Evolutionary conservation across 2,797 vertebrate genomes (phyloP).

Genomic region (Pterois miles): DNA sequence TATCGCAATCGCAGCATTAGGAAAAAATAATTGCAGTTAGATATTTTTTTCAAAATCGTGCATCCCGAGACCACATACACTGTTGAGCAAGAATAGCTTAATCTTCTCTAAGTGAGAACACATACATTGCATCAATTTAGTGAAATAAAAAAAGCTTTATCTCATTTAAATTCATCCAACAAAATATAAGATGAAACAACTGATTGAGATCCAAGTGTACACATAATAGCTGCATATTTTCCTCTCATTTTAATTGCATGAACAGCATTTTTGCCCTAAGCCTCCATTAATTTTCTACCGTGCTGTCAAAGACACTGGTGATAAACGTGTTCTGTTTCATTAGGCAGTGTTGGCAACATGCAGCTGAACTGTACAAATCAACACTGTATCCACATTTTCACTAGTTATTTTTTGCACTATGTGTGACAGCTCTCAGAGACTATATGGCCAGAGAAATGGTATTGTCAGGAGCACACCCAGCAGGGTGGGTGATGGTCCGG

Average conservation of each 20-base stretch:
- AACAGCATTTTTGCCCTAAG: background rate
- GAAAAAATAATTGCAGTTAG: no score
- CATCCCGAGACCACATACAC: background rate
- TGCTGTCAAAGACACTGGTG: background rate
- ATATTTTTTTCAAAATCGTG: no score
- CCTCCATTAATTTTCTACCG: constrained; percentile 15
- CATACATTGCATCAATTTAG: background rate
- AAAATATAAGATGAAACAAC: constrained; percentile 4
- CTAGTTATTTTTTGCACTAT: background rate
- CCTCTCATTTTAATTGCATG: constrained; percentile 11
- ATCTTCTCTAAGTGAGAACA: background rate
- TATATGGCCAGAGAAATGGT: background rate
- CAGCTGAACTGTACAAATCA: background rate
- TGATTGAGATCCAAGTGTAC: constrained; percentile 5
- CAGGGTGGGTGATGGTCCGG: constrained; percentile 52
- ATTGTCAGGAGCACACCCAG: constrained; percentile 42
- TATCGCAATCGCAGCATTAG: no score
- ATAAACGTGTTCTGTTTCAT: background rate
- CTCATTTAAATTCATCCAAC: background rate
- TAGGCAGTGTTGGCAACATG: no score
- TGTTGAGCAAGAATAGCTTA: background rate
- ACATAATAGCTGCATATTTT: constrained; percentile 14
- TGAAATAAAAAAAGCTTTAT: background rate
- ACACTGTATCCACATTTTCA: background rate
- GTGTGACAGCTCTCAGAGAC: background rate